Evolutionary conservation across 2,888 invertebrate genomes (phyloP).

Genomic region (Metopia argyrocephala): DNA sequence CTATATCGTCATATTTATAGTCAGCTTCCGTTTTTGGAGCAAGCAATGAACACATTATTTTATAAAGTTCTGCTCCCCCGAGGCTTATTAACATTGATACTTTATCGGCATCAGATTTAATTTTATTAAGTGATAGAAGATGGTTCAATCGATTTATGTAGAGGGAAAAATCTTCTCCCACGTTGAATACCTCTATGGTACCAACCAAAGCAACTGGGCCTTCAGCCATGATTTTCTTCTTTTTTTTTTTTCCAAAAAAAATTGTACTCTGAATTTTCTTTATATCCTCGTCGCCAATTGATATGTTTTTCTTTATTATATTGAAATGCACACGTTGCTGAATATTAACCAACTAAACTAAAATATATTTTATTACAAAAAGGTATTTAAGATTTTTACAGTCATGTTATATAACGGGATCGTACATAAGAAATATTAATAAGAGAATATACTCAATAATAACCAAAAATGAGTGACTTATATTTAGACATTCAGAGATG

Average conservation of each 20-base stretch:
- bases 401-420: too few species aligned
- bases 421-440: too few species aligned
- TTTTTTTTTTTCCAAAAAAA: background rate
- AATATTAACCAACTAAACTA: too few species aligned
- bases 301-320: too few species aligned
- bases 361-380: too few species aligned
- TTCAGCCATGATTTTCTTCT: too few species aligned
- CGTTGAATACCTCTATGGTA: background rate
- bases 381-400: too few species aligned
- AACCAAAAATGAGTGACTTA: too few species aligned
- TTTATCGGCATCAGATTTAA: conserved; percentile 8
- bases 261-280: too few species aligned
- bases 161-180: background rate
- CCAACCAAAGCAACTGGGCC: conserved; percentile 9
- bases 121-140: conserved; percentile 17
- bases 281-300: conserved; percentile 9
- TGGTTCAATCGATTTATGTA: conserved; percentile 10
- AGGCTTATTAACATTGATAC: conserved; percentile 22
- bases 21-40: conserved; percentile 11
- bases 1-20: background rate
- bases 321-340: too few species aligned
- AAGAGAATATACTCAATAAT: too few species aligned
- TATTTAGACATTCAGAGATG: too few species aligned
- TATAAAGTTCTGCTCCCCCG: conserved; percentile 13
- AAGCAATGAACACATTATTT: conserved; percentile 1